phyloP scores from a whole-genome alignment of 1,140 invertebrate species.

The Conus ventricosus region DNA sequence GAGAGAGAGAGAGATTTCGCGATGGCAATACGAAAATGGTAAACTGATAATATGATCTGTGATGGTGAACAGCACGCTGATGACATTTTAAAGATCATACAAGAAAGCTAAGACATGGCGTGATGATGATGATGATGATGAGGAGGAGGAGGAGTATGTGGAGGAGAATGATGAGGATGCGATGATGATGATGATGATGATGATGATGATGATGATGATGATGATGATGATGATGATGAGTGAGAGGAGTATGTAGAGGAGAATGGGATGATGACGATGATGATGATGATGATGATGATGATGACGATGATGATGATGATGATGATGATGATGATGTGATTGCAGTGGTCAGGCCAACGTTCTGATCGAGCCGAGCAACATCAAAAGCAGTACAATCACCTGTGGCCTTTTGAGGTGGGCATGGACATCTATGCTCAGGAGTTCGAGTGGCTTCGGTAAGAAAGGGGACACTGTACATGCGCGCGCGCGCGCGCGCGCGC shows the following conservation, averaged over 20 bases:
- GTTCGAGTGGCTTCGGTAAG: conserved; percentile 66
- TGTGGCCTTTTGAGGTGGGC: conserved; percentile 67
- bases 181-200: too few relatives aligned
- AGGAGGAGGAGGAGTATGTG: too few relatives aligned
- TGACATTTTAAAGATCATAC: too few relatives aligned
- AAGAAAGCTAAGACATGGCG: background rate
- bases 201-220: background rate
- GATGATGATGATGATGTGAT: conserved; percentile 31
- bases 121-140: background rate
- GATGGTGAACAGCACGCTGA: too few relatives aligned
- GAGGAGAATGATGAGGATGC: too few relatives aligned
- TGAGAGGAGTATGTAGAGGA: background rate
- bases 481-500: too few relatives aligned
- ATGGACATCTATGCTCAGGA: conserved; percentile 61
- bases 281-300: conserved; percentile 23
- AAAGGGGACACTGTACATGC: background rate
- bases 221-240: background rate
- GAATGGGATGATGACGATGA: background rate
- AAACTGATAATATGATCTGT: too few relatives aligned
- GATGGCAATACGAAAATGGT: background rate
- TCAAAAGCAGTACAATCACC: conserved; percentile 63
- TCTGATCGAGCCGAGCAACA: conserved; percentile 66
- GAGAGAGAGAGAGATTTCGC: background rate
- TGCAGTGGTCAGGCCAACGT: conserved; percentile 70
- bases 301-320: conserved; percentile 27